Percentiles rank a stretch among this genome's conserved stretches.
Conservation (phyloP, 2,797 vertebrate genomes). For the Pipistrellus pipistrellus region DNA sequence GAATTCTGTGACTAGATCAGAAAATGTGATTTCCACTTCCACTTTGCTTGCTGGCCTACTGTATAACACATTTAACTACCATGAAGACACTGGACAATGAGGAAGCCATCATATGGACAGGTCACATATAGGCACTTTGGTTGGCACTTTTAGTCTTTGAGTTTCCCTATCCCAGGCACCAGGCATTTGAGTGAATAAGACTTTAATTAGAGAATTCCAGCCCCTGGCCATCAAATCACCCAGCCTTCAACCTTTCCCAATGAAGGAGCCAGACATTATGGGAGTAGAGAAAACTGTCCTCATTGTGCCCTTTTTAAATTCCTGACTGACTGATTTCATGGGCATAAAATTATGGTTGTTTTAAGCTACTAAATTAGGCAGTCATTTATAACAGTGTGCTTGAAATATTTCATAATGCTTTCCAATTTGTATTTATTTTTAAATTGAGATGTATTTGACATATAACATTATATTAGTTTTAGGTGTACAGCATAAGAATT, state of each 20-base stretch:
- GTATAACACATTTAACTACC: background rate
- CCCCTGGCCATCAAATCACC: background rate
- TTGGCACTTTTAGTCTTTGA: background rate
- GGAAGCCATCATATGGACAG: background rate
- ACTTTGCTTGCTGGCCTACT: background rate
- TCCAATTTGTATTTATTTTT: background rate
- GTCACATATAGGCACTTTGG: background rate
- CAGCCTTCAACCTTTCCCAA: constrained; percentile 23
- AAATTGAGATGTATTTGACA: constrained; percentile 13
- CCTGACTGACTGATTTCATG: background rate
- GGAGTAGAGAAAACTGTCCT: background rate
- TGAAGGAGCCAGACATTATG: background rate
- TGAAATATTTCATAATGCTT: constrained; percentile 55
- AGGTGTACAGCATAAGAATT: background rate
- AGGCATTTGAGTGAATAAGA: background rate
- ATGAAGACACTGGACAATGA: background rate
- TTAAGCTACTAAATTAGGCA: background rate
- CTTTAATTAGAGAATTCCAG: background rate
- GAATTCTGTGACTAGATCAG: background rate
- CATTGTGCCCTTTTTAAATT: background rate
- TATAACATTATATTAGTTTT: constrained; percentile 20
- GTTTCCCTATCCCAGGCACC: background rate
- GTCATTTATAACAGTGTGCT: constrained; percentile 9
- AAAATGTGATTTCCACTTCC: background rate
- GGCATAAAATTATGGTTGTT: constrained; percentile 19